Evolutionary conservation across 2,113 vertebrate species (phyloP).

Genomic region (Nansenia antarctica): DNA sequence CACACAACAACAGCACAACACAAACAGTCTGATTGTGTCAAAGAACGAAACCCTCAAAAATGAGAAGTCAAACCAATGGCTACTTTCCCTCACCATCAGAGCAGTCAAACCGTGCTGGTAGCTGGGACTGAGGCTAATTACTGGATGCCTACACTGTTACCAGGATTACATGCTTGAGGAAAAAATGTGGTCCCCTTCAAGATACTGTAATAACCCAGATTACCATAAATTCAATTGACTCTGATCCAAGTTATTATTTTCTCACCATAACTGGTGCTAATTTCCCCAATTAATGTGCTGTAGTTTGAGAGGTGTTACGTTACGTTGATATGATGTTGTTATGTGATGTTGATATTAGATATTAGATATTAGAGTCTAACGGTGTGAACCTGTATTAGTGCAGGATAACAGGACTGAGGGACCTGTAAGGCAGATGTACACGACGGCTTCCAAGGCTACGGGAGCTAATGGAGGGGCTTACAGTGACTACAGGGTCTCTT

Average conservation of each 20-base stretch:
- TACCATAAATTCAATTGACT: slow-evolving; percentile 53
- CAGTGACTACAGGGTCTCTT: background rate
- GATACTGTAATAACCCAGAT: slow-evolving; percentile 54
- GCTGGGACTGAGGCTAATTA: slow-evolving; percentile 28
- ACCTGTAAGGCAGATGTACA: background rate
- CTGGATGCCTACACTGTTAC: slow-evolving; percentile 40
- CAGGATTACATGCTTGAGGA: slow-evolving; percentile 55
- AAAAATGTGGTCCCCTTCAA: slow-evolving; percentile 52
- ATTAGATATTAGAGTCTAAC: too few relatives aligned
- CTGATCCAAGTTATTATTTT: slow-evolving; percentile 57
- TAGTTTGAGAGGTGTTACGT: slow-evolving; percentile 37
- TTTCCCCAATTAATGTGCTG: slow-evolving; percentile 20
- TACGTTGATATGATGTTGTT: slow-evolving; percentile 38
- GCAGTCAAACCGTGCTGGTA: slow-evolving; percentile 22
- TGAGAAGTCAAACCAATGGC: slow-evolving; percentile 24
- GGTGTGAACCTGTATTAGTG: slow-evolving; percentile 3
- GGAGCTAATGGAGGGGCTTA: background rate
- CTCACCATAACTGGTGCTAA: slow-evolving; percentile 34
- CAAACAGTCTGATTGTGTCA: background rate
- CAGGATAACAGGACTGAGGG: slow-evolving; percentile 15
- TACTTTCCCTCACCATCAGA: background rate
- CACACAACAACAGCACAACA: background rate
- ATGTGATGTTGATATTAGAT: too few relatives aligned
- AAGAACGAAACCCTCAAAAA: slow-evolving; percentile 4
- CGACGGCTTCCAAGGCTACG: too few relatives aligned